Percentiles rank a stretch among this genome's conserved stretches.
Evolutionary conservation across 2,797 vertebrate genomes (phyloP).

Genomic region (Squalus acanthias): DNA sequence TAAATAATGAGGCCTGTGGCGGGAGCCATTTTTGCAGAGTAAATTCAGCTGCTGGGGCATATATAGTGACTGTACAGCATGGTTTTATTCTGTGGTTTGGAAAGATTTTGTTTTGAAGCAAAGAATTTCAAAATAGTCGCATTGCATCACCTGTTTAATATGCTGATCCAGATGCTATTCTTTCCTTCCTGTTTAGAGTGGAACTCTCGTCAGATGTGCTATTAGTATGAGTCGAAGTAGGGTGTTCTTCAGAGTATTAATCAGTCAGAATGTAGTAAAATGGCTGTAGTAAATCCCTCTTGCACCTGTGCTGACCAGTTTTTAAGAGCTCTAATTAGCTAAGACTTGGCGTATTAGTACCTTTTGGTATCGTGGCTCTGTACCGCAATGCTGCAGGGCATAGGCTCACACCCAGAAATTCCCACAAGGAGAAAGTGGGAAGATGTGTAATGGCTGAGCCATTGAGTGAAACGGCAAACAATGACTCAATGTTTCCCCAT

Average conservation of each 20-base stretch:
- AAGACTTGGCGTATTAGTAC: neutral
- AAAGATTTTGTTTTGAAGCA: neutral
- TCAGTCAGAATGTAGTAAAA: neutral
- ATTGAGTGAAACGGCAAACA: neutral
- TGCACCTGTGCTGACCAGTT: neutral
- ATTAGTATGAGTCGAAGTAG: neutral
- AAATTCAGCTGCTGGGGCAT: neutral
- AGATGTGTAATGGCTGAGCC: neutral
- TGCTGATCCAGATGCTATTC: neutral
- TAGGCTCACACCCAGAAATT: neutral
- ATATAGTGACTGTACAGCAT: neutral
- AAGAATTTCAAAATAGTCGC: neutral
- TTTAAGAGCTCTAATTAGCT: constrained; percentile 9
- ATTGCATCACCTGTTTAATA: neutral
- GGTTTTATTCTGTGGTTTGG: too few species aligned
- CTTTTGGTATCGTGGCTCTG: neutral
- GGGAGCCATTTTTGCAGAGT: neutral
- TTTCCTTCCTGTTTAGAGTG: neutral
- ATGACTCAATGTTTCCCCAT: neutral
- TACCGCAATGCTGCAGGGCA: neutral
- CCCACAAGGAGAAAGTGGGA: neutral
- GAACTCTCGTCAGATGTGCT: neutral
- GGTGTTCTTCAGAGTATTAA: neutral
- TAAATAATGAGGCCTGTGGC: neutral
- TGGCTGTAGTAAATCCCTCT: neutral